Evolutionary conservation across 2,888 invertebrate genomes (phyloP), one percentile per base, ranked within the genome.

Genomic region (Protophormia terraenovae): DNA sequence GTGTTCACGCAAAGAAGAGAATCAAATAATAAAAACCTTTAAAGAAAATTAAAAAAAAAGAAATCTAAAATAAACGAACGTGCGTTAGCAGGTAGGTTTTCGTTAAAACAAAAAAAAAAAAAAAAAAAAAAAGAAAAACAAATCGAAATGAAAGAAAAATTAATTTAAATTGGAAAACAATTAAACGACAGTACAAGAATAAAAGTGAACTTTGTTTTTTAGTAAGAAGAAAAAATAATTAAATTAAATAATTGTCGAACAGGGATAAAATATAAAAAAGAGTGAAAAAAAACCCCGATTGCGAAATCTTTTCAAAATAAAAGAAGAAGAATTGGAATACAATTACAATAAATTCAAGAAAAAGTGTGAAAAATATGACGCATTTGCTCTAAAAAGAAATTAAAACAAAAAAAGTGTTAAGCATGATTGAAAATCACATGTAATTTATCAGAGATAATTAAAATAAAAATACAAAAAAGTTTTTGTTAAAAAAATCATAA

Each of bases 291-390:
- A 73, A 0, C 58, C 5, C 22, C 71, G 50, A 69, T 66, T 38
- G 66, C 50, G 38, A 73, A 66, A 66, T 32, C 22, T 77, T 29
- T 24, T 7, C 3, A 22, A 53, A 12, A 14, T n/a, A 35, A 10
- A 38, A 29, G 60, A 50, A 47, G 22, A 62, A 62, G 16, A 27
- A 71, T 66, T 47, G 12, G 10, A 58, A n/a, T 38, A 38, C 14
- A 64, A 38, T 10, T 24, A n/a, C 2, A 32, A 22, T 4, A 60
- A 24, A 41, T 27, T 16, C 12, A 50, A 50, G 27, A 50, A 47
- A 58, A 73, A 80, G 38, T 81, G 58, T 67, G 50, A 73, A 27
- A 72, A 60, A 58, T 67, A 67, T 81, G 73, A 81, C 73, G 81
- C 81, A 81, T 75, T 75, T 60, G 38, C 47, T 75, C 24, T 60